Evolutionary conservation across 2,797 vertebrate species (phyloP).

Genomic region (Cirrhinus molitorella): DNA sequence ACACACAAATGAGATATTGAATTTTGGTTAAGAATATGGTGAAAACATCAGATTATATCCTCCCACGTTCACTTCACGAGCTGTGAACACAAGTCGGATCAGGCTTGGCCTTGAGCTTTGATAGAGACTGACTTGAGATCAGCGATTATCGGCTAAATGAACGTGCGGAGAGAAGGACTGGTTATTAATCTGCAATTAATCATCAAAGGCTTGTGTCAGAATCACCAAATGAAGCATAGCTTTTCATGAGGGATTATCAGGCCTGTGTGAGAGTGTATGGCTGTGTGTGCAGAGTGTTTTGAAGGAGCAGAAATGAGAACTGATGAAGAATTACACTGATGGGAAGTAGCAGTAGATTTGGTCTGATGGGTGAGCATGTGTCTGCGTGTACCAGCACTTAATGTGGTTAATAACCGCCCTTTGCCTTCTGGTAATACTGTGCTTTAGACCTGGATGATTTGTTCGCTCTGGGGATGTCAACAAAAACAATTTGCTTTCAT

Average conservation of each 20-base stretch:
- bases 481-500: background rate
- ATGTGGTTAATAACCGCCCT: constrained; percentile 17
- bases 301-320: background rate
- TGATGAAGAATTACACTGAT: constrained; percentile 36
- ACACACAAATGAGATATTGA: constrained; percentile 5
- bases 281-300: background rate
- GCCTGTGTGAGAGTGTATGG: background rate
- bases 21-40: constrained; percentile 4
- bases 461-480: background rate
- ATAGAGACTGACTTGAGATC: constrained; percentile 28
- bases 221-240: constrained; percentile 22
- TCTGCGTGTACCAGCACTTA: constrained; percentile 1
- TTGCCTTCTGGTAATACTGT: constrained; percentile 35
- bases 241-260: constrained; percentile 30
- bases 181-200: constrained; percentile 48
- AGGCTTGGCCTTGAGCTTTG: constrained; percentile 32
- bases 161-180: constrained; percentile 1
- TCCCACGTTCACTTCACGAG: background rate
- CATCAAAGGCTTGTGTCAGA: constrained; percentile 42
- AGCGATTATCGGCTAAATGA: constrained; percentile 23
- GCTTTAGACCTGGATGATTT: background rate
- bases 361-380: constrained; percentile 12
- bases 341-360: constrained; percentile 14
- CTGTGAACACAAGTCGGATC: background rate
- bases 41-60: background rate